Percentiles rank a stretch among this genome's conserved stretches.
Conservation (phyloP, 2,888 invertebrate genomes). For the Leptarthrus brevirostris region DNA sequence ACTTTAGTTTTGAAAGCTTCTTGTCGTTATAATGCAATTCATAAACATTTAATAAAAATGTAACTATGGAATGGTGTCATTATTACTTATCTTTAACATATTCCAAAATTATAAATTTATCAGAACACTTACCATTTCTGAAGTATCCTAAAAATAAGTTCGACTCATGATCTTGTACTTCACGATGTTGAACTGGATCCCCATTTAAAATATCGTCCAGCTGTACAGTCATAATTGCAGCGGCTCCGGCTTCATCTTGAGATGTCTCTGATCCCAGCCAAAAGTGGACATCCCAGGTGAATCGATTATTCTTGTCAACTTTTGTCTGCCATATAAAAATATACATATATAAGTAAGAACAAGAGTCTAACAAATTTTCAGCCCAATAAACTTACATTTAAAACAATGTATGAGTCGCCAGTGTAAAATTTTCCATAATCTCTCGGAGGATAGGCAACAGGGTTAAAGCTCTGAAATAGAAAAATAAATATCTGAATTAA, state of each 20-base stretch:
- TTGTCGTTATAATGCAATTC: no score
- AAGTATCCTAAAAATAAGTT: constrained; percentile 83
- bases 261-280: constrained; percentile 87
- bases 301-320: constrained; percentile 72
- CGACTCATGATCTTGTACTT: constrained; percentile 87
- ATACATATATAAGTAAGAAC: constrained; percentile 53
- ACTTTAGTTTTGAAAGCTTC: no score
- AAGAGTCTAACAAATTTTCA: constrained; percentile 30
- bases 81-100: no score
- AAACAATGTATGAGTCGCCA: constrained; percentile 87
- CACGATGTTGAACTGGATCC: constrained; percentile 85
- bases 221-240: constrained; percentile 83
- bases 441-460: constrained; percentile 76
- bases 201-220: constrained; percentile 87
- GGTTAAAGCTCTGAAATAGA: constrained; percentile 80
- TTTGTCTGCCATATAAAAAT: constrained; percentile 72
- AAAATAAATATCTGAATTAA: no score
- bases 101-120: no score
- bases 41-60: no score
- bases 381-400: constrained; percentile 74
- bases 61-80: no score
- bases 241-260: constrained; percentile 81
- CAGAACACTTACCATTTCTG: constrained; percentile 72
- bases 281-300: constrained; percentile 86
- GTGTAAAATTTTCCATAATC: constrained; percentile 86